phyloP scores from a whole-genome alignment of 2,888 invertebrate genomes.

The Uropetala carovei region DNA sequence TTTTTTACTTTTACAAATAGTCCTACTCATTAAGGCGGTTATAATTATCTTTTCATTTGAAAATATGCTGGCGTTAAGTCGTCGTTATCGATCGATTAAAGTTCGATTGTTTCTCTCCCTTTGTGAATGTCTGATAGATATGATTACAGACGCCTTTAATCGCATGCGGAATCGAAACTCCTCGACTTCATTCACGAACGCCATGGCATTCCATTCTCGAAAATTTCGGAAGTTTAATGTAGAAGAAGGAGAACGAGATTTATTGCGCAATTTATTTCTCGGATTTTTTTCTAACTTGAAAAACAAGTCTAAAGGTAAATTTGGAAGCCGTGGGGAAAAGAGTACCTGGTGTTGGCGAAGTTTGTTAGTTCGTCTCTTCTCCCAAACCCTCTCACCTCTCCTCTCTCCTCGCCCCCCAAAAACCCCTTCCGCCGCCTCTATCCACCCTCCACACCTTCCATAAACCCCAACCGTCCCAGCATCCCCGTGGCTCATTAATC shows the following conservation, averaged over 20 bases:
- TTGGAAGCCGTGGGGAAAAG: neutral
- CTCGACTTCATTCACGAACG: neutral
- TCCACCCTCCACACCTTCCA: neutral
- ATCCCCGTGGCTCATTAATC: conserved; percentile 35
- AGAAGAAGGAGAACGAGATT: neutral
- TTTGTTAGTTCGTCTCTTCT: neutral
- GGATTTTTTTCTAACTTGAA: conserved; percentile 5
- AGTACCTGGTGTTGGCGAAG: neutral
- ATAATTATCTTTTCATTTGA: no score
- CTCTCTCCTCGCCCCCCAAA: neutral
- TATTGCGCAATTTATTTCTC: conserved; percentile 41
- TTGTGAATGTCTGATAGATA: no score
- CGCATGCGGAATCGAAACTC: neutral
- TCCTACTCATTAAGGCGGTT: no score
- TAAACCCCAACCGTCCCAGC: conserved; percentile 17
- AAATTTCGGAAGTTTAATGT: neutral
- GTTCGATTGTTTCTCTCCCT: no score
- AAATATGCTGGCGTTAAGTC: no score
- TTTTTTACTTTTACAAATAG: no score
- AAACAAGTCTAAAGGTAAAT: neutral
- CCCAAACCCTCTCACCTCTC: neutral
- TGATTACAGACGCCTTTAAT: neutral
- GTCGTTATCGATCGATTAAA: no score
- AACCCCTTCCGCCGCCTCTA: neutral
- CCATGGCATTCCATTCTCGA: neutral